Conservation (phyloP, 2,888 invertebrate species). For the Neoascia interrupta region DNA sequence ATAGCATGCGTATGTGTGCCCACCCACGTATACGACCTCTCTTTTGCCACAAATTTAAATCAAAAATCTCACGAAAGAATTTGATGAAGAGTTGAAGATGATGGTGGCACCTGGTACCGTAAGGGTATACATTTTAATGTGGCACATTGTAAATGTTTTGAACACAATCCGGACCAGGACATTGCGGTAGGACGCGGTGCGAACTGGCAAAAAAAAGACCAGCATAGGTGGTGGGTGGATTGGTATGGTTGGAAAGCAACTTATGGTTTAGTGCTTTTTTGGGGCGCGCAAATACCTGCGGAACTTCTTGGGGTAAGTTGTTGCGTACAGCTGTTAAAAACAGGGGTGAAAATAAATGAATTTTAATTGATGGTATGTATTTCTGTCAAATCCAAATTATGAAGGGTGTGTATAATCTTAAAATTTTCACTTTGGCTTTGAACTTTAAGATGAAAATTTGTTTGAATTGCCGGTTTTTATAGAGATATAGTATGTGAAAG, state of each 20-base stretch:
- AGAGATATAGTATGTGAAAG: no score
- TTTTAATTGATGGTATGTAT: slow-evolving; percentile 65
- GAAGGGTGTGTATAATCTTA: no score
- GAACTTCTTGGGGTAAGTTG: slow-evolving; percentile 39
- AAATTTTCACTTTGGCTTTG: no score
- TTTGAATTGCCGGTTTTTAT: no score
- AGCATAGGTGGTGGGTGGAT: slow-evolving; percentile 37
- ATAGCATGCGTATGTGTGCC: slow-evolving; percentile 51
- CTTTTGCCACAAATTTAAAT: slow-evolving; percentile 22
- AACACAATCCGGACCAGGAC: slow-evolving; percentile 28
- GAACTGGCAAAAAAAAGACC: slow-evolving; percentile 15
- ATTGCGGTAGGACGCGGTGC: slow-evolving; percentile 56
- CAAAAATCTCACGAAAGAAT: not conserved
- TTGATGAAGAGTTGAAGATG: slow-evolving; percentile 24
- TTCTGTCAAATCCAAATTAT: no score
- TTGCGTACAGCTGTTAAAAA: slow-evolving; percentile 44
- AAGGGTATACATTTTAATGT: slow-evolving; percentile 1
- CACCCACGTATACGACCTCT: slow-evolving; percentile 44
- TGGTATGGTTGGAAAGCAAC: no score
- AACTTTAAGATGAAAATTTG: no score
- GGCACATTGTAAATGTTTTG: slow-evolving; percentile 43
- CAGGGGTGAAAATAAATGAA: slow-evolving; percentile 62
- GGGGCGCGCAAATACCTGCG: slow-evolving; percentile 18
- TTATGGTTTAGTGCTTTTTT: slow-evolving; percentile 52
- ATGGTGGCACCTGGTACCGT: not conserved